Evolutionary conservation across 1,140 invertebrate species (phyloP), one percentile per base, ranked within the genome.

Genomic region (Thereuonema tuberculata): DNA sequence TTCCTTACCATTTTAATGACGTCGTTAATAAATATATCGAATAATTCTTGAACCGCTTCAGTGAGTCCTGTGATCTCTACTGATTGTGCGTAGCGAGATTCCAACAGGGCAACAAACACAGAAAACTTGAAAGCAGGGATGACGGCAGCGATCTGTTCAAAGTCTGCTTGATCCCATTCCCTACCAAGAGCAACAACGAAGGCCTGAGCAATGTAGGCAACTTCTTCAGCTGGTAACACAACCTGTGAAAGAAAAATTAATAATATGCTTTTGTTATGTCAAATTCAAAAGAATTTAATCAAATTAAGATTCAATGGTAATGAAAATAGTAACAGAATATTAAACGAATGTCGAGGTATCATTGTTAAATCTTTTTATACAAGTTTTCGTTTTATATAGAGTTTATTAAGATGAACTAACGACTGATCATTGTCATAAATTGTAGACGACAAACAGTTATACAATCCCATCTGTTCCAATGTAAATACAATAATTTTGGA

Each of bases 1-100:
- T n/a, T n/a, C n/a, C n/a, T 66, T 71, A 84, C 84, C 77, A 87
- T 87, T 73, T 87, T 87, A n/a, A 89, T 80, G 37, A 87, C 83
- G 74, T 88, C 85, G 58, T 84, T 80, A 47, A 89, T 80, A 58
- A 85, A 86, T n/a, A 80, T 84, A 64, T 86, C 82, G 67, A 84
- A 82, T 20, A 89, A 76, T 65, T 86, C 84, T 52, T 84, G 78
- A 1, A 88, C 80, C 1, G 84, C 84, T 74, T 86, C 84, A 0
- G 77, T 73, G 3, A 89, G 67, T 0, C 83, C 84, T 43, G 79
- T 76, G 15, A 71, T 68, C 66, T 84, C 81, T 43, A 80, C 67
- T 58, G 77, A 76, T 31, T 68, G 62, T 24, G 80, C 75, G 67
- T 83, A 86, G 63, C 82, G 80, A 20, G 80, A 80, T 68, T 87